Conservation (phyloP, 2,797 vertebrate species). For the Falco novaeseelandiae region DNA sequence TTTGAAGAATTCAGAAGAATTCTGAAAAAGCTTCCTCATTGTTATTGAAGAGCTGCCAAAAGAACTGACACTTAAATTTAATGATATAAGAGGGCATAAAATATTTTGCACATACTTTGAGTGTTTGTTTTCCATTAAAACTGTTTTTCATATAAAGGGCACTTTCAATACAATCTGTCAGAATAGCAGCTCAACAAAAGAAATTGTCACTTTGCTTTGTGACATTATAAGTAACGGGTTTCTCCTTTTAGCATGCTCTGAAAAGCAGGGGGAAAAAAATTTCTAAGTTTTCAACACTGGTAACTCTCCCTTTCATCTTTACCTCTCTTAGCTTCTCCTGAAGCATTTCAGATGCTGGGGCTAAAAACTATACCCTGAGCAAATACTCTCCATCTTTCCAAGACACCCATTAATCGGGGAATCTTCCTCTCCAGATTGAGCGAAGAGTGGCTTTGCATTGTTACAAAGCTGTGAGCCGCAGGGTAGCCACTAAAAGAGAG, state of each 20-base stretch:
- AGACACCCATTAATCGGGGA: not conserved
- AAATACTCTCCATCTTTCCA: not conserved
- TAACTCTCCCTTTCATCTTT: constrained; percentile 27
- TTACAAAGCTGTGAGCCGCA: not conserved
- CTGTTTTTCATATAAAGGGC: constrained; percentile 59
- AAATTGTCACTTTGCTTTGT: constrained; percentile 60
- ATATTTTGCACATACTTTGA: constrained; percentile 55
- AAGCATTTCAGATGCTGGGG: not conserved
- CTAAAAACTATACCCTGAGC: not conserved
- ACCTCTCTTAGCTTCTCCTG: not conserved
- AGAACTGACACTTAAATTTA: constrained; percentile 54
- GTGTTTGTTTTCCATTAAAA: constrained; percentile 61
- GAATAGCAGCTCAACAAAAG: constrained; percentile 52
- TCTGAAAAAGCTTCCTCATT: constrained; percentile 11
- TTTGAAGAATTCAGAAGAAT: constrained; percentile 19
- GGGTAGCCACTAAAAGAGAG: not conserved
- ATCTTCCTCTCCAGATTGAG: not conserved
- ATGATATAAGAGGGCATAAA: constrained; percentile 57
- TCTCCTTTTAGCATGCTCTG: constrained; percentile 58
- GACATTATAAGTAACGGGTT: constrained; percentile 58
- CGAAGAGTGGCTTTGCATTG: not conserved
- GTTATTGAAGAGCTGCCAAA: constrained; percentile 45
- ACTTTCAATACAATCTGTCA: constrained; percentile 60
- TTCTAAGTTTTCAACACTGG: not conserved
- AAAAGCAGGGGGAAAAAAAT: not conserved